Percentiles rank a stretch among this genome's conserved stretches.
Evolutionary conservation across 2,113 vertebrate genomes (phyloP).

Genomic region (Ochotona curzoniae): DNA sequence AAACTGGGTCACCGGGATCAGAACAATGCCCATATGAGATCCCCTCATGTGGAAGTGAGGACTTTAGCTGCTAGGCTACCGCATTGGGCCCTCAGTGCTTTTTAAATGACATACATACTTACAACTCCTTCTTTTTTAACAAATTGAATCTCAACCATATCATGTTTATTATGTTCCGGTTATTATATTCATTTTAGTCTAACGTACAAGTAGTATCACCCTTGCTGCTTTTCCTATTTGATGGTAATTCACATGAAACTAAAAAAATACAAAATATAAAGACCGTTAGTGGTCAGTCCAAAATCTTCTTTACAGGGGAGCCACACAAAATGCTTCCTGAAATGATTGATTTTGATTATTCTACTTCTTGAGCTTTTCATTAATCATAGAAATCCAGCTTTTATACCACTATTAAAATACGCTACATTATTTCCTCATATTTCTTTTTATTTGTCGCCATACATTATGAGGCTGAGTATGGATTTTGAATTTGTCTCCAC

Average conservation of each 20-base stretch:
- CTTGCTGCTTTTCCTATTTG: background rate
- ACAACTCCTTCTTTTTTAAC: background rate
- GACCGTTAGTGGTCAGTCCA: background rate
- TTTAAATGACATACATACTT: background rate
- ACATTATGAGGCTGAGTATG: constrained; percentile 54
- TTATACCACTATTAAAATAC: constrained; percentile 64
- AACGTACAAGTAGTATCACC: background rate
- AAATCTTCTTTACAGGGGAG: background rate
- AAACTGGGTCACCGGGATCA: too few relatives aligned
- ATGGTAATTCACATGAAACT: background rate
- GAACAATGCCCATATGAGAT: too few relatives aligned
- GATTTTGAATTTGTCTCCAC: constrained; percentile 73
- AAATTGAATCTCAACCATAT: background rate
- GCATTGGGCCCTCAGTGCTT: too few relatives aligned
- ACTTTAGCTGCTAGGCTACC: too few relatives aligned
- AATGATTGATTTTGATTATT: constrained; percentile 31
- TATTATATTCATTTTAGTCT: background rate
- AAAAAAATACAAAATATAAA: background rate
- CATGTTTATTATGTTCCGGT: background rate
- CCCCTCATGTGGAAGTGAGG: too few relatives aligned
- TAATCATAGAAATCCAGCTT: constrained; percentile 44
- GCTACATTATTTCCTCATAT: constrained; percentile 60
- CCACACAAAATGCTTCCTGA: constrained; percentile 9
- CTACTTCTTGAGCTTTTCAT: constrained; percentile 1
- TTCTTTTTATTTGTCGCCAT: constrained; percentile 68